Conservation (phyloP, 2,113 vertebrate genomes). For the Thomomys bottae region DNA sequence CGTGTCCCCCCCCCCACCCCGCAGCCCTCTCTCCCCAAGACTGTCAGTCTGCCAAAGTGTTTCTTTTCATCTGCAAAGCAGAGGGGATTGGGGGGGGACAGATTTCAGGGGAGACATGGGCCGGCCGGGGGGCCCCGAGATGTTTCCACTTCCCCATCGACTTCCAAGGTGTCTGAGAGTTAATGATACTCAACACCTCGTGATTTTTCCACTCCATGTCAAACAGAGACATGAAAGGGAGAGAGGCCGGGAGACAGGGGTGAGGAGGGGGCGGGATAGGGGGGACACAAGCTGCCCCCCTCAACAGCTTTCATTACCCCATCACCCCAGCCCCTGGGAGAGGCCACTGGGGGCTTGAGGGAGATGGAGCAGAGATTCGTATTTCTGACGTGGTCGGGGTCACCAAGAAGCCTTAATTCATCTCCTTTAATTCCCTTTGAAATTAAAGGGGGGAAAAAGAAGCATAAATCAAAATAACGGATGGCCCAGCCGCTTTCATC, state of each 20-base stretch:
- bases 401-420: slow-evolving; percentile 76
- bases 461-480: slow-evolving; percentile 68
- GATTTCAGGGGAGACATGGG: not conserved
- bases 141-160: slow-evolving; percentile 87
- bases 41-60: slow-evolving; percentile 32
- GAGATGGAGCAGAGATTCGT: slow-evolving; percentile 55
- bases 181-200: slow-evolving; percentile 89
- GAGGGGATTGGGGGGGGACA: slow-evolving; percentile 60
- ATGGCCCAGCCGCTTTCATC: slow-evolving; percentile 63
- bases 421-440: slow-evolving; percentile 69
- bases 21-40: slow-evolving; percentile 22
- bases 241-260: slow-evolving; percentile 58
- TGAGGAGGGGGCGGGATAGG: slow-evolving; percentile 61
- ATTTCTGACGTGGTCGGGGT: slow-evolving; percentile 26
- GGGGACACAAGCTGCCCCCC: slow-evolving; percentile 19
- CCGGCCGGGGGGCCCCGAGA: slow-evolving; percentile 68
- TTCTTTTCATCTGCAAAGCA: slow-evolving; percentile 79
- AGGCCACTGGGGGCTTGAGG: slow-evolving; percentile 8
- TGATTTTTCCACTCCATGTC: slow-evolving; percentile 87
- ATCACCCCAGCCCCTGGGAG: not conserved
- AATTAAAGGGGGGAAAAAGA: slow-evolving; percentile 43
- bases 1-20: not conserved
- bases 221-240: slow-evolving; percentile 85
- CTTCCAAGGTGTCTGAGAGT: slow-evolving; percentile 89
- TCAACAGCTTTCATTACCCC: slow-evolving; percentile 43